These are phyloP conservation scores for Nomada fabriciana DNA, from an alignment of 2,888 invertebrate genomes.

Conservation along the genomic window DNA sequence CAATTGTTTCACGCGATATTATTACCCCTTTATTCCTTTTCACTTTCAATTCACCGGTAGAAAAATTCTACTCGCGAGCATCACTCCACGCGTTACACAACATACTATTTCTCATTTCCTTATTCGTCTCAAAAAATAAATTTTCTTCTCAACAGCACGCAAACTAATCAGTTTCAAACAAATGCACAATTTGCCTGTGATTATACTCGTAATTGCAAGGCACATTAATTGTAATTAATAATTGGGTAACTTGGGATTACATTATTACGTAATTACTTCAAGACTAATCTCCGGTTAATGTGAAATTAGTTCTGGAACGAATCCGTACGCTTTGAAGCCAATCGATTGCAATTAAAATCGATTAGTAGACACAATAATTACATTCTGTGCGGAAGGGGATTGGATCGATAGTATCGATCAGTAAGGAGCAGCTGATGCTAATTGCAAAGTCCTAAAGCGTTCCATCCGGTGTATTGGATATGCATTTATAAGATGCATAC, in stretches of 20 bases:
- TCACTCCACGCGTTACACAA: no score
- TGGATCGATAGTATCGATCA: background rate
- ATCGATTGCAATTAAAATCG: slow-evolving; percentile 17
- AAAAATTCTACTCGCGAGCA: no score
- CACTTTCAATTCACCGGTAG: no score
- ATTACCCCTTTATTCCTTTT: background rate
- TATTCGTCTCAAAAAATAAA: no score
- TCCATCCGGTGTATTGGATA: slow-evolving; percentile 19
- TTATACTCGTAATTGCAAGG: background rate
- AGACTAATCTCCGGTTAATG: background rate
- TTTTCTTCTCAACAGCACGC: no score
- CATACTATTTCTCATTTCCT: no score
- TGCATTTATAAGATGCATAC: slow-evolving; percentile 30
- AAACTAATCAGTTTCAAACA: background rate
- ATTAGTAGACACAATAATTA: slow-evolving; percentile 19
- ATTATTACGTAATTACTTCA: no score
- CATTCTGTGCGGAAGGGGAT: background rate
- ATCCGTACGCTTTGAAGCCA: background rate
- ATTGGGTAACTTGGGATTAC: no score
- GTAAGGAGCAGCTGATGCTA: slow-evolving; percentile 35
- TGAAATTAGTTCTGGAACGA: background rate
- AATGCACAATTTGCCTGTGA: background rate
- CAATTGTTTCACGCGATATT: background rate
- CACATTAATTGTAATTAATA: no score
- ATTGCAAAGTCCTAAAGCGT: slow-evolving; percentile 38